Base-by-base conservation (phyloP, 2,797 vertebrate genomes). In the Masticophis lateralis region DNA sequence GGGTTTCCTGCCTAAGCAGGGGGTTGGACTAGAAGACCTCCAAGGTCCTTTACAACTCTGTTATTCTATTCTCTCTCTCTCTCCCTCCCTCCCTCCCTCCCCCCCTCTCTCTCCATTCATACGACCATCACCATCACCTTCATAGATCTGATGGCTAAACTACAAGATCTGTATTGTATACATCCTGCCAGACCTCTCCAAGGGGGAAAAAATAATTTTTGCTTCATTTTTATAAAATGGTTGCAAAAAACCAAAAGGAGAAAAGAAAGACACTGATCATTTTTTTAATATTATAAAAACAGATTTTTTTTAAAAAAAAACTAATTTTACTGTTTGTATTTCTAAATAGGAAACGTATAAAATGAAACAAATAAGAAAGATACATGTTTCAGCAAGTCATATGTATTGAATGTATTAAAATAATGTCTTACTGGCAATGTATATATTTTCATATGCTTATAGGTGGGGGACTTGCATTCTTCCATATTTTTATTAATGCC, bases 91-190 rank as follows among this genome's bases (percentile, higher is more conserved):
- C 93, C 2, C 59, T 3, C 56, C 32, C 25, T 94, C 25, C 2
- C 90, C 56, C 43, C n/a, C 12, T 32, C 92, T 86, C n/a, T 93
- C 14, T 28, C 25, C 63, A n/a, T 66, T 28, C 0, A 0, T n/a
- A n/a, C 1, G 12, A 66, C 89, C 57, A 93, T 56, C 55, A 53
- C 53, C 53, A 53, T 27, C 83, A 60, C 7, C 20, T 60, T 22
- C 87, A 25, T 14, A 43, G 86, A 5, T 93, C 13, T 94, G 43
- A 79, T 55, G 91, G 47, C 89, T 91, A 53, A 94, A 83, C 91
- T 92, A 79, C 87, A 93, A 94, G 89, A 94, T 86, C 89, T 91
- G 4, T 11, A 60, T 88, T 94, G 92, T 88, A 86, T 86, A 87
- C 12, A 89, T 90, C 3, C 20, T 89, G 55, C 87, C 61, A 59